Conservation (phyloP, 2,888 invertebrate species). For the Nomada goodeniana region DNA sequence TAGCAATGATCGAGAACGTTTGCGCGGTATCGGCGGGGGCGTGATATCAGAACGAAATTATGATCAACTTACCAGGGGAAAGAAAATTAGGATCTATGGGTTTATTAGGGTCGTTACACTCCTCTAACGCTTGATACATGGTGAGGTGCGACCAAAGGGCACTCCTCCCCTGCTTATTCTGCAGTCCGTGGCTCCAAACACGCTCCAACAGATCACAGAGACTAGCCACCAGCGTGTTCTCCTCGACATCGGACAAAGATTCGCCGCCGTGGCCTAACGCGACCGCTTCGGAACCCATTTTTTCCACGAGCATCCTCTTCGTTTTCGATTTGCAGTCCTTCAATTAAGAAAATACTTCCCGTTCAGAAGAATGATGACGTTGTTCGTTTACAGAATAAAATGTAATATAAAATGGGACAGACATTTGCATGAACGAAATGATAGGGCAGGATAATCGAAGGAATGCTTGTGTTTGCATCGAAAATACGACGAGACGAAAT, state of each 20-base stretch:
- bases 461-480: too few relatives aligned
- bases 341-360: neutral
- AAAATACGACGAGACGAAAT: too few relatives aligned
- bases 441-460: too few relatives aligned
- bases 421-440: too few relatives aligned
- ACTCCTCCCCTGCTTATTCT: slow-evolving; percentile 98
- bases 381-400: neutral
- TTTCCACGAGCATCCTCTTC: slow-evolving; percentile 99
- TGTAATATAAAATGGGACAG: too few relatives aligned
- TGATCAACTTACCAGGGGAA: slow-evolving; percentile 86
- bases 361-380: neutral
- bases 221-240: slow-evolving; percentile 99
- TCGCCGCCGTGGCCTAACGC: slow-evolving; percentile 96
- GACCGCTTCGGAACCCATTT: slow-evolving; percentile 98
- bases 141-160: slow-evolving; percentile 98
- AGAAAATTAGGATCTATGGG: slow-evolving; percentile 87
- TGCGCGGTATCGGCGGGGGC: too few relatives aligned
- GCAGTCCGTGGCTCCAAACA: slow-evolving; percentile 98
- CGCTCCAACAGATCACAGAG: slow-evolving; percentile 98
- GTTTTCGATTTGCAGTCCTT: slow-evolving; percentile 97
- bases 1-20: slow-evolving; percentile 70
- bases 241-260: slow-evolving; percentile 92
- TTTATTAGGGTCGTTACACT: slow-evolving; percentile 86
- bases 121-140: slow-evolving; percentile 94
- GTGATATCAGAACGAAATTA: too few relatives aligned